These are phyloP conservation scores for Rotaria magnacalcarata DNA, from an alignment of 2,888 invertebrate species.

Conservation along the genomic window DNA sequence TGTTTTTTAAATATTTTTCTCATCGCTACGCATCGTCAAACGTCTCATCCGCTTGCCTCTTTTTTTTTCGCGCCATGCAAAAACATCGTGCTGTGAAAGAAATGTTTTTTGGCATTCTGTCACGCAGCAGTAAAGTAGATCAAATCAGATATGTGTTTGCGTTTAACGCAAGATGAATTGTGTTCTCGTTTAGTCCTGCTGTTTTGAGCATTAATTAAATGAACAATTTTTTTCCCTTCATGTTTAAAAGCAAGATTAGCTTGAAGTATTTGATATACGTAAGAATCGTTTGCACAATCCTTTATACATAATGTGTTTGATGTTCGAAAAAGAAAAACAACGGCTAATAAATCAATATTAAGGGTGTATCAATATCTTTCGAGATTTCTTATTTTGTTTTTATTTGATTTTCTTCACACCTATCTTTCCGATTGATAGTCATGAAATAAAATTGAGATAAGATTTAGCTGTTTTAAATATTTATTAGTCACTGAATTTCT, in stretches of 20 bases:
- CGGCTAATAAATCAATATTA: neutral
- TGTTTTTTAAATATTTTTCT: neutral
- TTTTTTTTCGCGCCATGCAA: neutral
- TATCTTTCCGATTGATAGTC: neutral
- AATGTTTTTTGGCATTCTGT: neutral
- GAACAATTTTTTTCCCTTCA: no score
- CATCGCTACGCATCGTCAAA: neutral
- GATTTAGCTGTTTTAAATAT: neutral
- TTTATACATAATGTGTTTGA: neutral
- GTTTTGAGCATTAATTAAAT: neutral
- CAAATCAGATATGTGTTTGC: conserved; percentile 7
- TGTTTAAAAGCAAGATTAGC: conserved; percentile 6
- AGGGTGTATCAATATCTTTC: neutral
- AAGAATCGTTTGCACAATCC: neutral
- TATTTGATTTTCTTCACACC: neutral
- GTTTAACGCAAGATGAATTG: neutral
- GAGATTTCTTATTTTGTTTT: neutral
- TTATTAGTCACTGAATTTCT: neutral
- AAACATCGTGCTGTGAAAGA: neutral
- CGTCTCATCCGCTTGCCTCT: neutral
- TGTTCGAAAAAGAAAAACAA: neutral
- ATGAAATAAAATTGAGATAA: neutral
- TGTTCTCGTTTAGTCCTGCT: neutral
- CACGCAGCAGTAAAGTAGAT: conserved; percentile 29
- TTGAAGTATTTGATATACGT: neutral